Percentiles rank a stretch among this genome's conserved stretches.
These are phyloP conservation scores for Hemichromis elongatus DNA, from an alignment of 2,113 vertebrate genomes.

Conservation along the genomic window DNA sequence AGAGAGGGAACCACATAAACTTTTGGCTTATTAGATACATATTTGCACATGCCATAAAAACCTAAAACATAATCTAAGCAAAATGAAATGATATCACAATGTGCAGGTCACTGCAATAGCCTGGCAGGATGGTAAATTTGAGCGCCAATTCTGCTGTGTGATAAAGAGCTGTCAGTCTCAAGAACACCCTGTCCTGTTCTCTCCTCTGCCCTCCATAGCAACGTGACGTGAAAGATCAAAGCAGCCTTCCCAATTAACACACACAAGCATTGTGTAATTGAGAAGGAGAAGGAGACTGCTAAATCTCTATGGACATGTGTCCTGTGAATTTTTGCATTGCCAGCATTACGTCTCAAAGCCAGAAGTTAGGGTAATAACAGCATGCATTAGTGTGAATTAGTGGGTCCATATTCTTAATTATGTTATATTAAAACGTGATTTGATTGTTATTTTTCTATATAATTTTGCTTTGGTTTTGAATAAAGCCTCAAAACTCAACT, in stretches of 20 bases:
- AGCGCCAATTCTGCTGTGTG: not conserved
- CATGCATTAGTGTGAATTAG: not conserved
- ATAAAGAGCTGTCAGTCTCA: not conserved
- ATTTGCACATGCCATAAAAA: not conserved
- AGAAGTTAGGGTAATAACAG: not conserved
- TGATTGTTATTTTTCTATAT: fast-evolving
- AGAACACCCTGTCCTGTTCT: slow-evolving; percentile 42
- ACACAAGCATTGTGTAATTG: not conserved
- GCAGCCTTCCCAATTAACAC: slow-evolving; percentile 33
- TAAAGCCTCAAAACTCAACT: not conserved
- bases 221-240: slow-evolving; percentile 36
- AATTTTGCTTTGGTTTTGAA: not conserved
- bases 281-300: not conserved
- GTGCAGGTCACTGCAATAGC: not conserved
- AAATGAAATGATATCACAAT: not conserved
- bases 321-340: not conserved
- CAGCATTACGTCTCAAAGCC: not conserved
- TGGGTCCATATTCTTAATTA: not conserved
- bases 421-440: not conserved
- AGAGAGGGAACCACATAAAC: not conserved
- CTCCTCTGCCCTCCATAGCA: slow-evolving; percentile 29
- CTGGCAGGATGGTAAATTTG: not conserved
- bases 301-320: slow-evolving; percentile 1
- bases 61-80: not conserved
- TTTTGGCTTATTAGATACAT: not conserved